Evolutionary conservation across 2,113 vertebrate genomes (phyloP).

Genomic region (Hydrolagus affinis): DNA sequence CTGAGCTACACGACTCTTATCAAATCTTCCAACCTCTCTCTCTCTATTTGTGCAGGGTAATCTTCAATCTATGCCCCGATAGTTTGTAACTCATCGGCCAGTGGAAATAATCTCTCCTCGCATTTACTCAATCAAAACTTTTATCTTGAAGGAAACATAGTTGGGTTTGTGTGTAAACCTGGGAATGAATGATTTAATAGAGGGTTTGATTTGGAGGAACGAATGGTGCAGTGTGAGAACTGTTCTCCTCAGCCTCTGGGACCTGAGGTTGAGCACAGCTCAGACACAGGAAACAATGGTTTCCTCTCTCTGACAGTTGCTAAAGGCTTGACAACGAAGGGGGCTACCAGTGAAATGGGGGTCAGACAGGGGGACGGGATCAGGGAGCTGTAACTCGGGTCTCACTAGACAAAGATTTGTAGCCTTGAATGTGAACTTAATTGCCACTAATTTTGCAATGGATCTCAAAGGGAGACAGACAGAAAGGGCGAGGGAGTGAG

Average conservation of each 20-base stretch:
- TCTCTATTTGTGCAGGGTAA: too few species aligned
- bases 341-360: background rate
- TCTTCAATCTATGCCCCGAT: too few species aligned
- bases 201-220: background rate
- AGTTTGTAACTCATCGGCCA: too few species aligned
- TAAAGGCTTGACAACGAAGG: background rate
- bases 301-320: conserved; percentile 22
- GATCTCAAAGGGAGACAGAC: background rate
- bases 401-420: background rate
- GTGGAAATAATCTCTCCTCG: too few species aligned
- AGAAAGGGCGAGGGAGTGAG: background rate
- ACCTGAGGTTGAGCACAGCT: conserved; percentile 18
- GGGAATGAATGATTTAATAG: background rate
- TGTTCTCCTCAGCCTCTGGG: background rate
- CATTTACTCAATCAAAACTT: too few species aligned
- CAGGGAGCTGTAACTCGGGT: background rate
- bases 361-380: background rate
- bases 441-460: background rate
- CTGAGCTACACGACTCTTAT: too few species aligned
- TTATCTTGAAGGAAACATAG: background rate
- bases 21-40: too few species aligned
- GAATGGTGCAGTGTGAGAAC: background rate
- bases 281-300: conserved; percentile 32
- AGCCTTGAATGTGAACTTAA: background rate
- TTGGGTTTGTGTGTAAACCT: conserved; percentile 5